Evolutionary conservation across 2,113 vertebrate species (phyloP), one percentile per base, ranked within the genome.

Genomic region (Sinosuthora webbiana): DNA sequence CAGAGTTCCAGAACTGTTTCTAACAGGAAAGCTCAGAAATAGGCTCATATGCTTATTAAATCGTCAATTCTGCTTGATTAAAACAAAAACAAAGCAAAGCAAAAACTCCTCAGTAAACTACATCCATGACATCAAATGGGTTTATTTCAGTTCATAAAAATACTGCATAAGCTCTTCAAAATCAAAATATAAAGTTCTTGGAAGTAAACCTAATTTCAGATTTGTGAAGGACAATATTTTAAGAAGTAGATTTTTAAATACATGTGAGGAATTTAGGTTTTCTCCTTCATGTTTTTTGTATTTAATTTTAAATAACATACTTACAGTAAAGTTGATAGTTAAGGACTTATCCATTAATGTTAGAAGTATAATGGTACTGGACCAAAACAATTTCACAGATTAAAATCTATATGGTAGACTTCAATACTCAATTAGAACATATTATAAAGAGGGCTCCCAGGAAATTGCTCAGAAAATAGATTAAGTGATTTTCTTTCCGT

Each of bases 21-120:
- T 79, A 83, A 90, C 39, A 87, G 83, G 93, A 76, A 92, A 81
- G 47, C n/a, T 90, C 70, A 70, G 64, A 93, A 94, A 86, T 55
- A 85, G 71, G 64, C 47, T 93, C 55, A 59, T 47, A 44, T 45
- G 44, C 37, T 86, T 86, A 83, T 71, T 83, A 70, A 93, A 86
- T 86, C 3, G 37, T 70, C 64, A 75, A 52, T 90, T 92, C 60
- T 81, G 30, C 44, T 83, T 64, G 30, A 93, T 74, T 70, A 13
- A 73, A 16, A 30, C 7, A 15, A 86, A 70, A 7, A 4, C 25
- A 70, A 49, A 73, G 6, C 3, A 87, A 91, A 10, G 11, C 1
- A 59, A 85, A 77, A 35, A 1, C 3, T 10, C 30, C 21, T 75
- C 23, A 50, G 55, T 77, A 74, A 83, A 37, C 18, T 31, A 41